A percentile compares a stretch with the other conserved stretches of the same genome.
Evolutionary conservation across 2,113 vertebrate genomes (phyloP).

Genomic region (Actinemys pallida): DNA sequence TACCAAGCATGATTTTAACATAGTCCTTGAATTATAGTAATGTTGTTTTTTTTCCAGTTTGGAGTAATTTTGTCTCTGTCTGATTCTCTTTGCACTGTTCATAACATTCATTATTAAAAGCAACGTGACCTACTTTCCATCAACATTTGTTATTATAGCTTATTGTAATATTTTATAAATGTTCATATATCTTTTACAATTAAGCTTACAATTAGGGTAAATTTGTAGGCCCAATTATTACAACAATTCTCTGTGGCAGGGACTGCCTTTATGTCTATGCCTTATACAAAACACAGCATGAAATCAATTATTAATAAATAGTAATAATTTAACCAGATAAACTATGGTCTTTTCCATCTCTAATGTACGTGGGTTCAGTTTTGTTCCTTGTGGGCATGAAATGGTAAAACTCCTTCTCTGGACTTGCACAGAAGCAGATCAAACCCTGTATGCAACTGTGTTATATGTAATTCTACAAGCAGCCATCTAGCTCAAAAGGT

Average conservation of each 20-base stretch:
- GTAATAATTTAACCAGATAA: neutral
- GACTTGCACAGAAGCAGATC: neutral
- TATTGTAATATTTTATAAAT: neutral
- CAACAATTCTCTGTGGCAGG: neutral
- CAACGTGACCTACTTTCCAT: neutral
- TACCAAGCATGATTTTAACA: neutral
- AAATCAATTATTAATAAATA: neutral
- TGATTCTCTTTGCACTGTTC: neutral
- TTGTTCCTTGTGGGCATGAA: neutral
- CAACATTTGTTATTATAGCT: neutral
- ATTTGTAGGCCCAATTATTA: neutral
- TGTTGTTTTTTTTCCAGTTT: neutral
- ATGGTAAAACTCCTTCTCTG: neutral
- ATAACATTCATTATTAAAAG: neutral
- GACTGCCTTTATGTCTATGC: neutral
- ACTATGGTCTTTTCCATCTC: neutral
- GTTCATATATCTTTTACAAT: neutral
- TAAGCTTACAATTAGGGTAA: neutral
- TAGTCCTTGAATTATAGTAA: neutral
- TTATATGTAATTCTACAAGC: neutral
- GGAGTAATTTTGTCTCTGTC: neutral
- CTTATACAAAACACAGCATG: neutral
- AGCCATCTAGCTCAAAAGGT: neutral
- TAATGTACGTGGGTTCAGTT: neutral
- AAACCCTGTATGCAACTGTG: neutral